phyloP scores from a whole-genome alignment of 2,113 vertebrate genomes.

The Zosterops borbonicus region DNA sequence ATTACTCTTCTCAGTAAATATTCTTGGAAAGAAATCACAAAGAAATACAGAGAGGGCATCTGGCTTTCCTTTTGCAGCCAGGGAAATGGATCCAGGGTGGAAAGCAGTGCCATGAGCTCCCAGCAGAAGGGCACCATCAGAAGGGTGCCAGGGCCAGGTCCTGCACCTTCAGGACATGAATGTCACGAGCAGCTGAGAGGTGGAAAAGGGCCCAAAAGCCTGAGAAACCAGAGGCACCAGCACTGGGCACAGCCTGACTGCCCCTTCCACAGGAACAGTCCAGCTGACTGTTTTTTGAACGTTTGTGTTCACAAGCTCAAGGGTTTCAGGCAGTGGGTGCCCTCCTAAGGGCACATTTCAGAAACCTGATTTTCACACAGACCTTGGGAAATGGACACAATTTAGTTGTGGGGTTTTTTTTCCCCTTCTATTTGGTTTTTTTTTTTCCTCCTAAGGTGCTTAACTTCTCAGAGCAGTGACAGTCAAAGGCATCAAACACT shows the following conservation, averaged over 20 bases:
- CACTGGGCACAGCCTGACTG: neutral
- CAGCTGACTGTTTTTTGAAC: neutral
- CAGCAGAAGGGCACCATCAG: neutral
- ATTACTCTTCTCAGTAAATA: neutral
- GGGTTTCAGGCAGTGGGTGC: neutral
- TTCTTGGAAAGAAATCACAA: neutral
- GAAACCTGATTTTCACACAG: neutral
- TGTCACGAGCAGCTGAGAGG: neutral
- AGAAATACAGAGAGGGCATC: neutral
- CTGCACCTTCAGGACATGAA: neutral
- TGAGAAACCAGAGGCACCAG: neutral
- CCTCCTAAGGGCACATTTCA: neutral
- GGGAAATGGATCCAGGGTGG: neutral
- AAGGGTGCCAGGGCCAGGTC: neutral
- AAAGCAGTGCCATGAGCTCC: neutral
- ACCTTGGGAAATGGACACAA: neutral
- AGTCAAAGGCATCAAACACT: neutral
- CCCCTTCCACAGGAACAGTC: accelerated
- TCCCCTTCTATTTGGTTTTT: neutral
- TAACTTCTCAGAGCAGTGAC: neutral
- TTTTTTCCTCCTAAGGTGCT: neutral
- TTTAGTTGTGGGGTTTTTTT: neutral
- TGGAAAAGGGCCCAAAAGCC: neutral
- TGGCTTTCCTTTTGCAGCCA: neutral
- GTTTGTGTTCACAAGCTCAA: neutral